A percentile compares a stretch with the other conserved stretches of the same genome.
Conservation (phyloP, 2,888 invertebrate species). For the Pecten maximus region DNA sequence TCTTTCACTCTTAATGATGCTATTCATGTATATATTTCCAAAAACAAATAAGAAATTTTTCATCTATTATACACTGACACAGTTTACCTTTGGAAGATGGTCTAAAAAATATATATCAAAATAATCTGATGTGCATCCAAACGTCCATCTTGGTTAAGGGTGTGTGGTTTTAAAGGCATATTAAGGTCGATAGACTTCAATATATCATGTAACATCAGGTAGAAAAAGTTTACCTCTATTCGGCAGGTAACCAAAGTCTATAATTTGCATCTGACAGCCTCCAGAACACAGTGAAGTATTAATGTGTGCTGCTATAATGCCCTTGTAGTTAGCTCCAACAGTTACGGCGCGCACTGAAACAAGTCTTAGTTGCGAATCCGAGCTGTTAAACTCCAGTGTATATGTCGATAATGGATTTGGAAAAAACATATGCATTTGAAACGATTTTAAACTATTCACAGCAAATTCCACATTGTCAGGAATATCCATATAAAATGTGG, state of each 20-base stretch:
- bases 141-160: no score
- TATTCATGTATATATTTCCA: no score
- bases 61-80: no score
- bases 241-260: background rate
- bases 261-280: background rate
- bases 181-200: no score
- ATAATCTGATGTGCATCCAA: no score
- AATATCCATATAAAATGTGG: background rate
- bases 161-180: no score
- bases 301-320: background rate
- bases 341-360: background rate
- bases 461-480: background rate
- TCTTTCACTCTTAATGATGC: no score
- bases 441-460: background rate
- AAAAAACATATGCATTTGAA: background rate
- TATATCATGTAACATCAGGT: no score
- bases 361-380: background rate
- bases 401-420: background rate
- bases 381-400: background rate
- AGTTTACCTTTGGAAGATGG: no score
- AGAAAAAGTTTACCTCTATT: background rate
- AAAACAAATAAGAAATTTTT: no score
- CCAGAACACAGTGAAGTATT: background rate
- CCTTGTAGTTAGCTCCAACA: background rate
- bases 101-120: no score